phyloP scores from a whole-genome alignment of 2,888 invertebrate genomes.

The Cosmia trapezina region DNA sequence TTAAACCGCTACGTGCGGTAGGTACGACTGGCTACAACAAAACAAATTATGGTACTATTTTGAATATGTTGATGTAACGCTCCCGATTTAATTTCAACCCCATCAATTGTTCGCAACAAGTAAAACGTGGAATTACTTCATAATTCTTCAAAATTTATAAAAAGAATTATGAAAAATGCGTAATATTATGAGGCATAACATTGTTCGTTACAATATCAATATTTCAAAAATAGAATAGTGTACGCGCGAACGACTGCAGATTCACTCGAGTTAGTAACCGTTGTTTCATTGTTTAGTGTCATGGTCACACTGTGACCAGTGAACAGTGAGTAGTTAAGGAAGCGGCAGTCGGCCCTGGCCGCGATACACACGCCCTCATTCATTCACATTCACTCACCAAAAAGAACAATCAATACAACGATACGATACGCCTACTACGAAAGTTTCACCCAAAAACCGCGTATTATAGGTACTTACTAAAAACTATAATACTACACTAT shows the following conservation, averaged over 20 bases:
- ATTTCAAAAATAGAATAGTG: slow-evolving; percentile 42
- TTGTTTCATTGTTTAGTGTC: slow-evolving; percentile 61
- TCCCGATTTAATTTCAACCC: background rate
- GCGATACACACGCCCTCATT: slow-evolving; percentile 68
- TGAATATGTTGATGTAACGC: background rate
- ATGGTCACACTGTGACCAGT: slow-evolving; percentile 56
- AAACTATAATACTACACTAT: background rate
- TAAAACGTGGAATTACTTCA: slow-evolving; percentile 5
- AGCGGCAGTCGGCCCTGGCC: slow-evolving; percentile 69
- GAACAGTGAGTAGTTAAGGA: slow-evolving; percentile 56
- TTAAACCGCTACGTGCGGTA: background rate
- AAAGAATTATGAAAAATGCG: background rate
- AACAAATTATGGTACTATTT: background rate
- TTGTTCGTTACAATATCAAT: slow-evolving; percentile 19
- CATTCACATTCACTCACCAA: slow-evolving; percentile 66
- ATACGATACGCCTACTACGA: slow-evolving; percentile 17
- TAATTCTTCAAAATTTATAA: background rate
- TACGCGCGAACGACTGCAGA: slow-evolving; percentile 37
- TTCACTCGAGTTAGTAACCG: slow-evolving; percentile 53
- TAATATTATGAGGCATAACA: slow-evolving; percentile 5
- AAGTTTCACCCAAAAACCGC: slow-evolving; percentile 6
- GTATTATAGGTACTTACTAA: background rate
- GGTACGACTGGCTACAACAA: background rate
- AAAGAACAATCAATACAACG: slow-evolving; percentile 52
- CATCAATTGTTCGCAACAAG: background rate